These are phyloP conservation scores for Cercopithecus mona DNA, from an alignment of 2,113 vertebrate genomes.

Conservation along the genomic window DNA sequence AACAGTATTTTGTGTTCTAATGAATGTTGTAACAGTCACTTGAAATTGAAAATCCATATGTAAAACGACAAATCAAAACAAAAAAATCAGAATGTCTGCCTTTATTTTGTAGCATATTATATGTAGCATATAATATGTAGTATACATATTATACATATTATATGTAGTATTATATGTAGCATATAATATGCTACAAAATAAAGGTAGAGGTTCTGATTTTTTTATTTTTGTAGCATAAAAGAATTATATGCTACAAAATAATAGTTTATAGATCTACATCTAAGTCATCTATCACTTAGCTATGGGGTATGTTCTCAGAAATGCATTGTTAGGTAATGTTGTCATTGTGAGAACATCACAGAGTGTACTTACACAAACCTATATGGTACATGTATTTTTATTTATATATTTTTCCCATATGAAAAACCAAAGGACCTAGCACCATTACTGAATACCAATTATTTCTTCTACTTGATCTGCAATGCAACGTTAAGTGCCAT, in stretches of 20 bases:
- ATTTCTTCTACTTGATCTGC: background rate
- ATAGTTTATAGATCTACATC: background rate
- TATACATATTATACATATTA: no score
- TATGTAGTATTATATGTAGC: no score
- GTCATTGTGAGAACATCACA: background rate
- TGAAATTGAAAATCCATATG: background rate
- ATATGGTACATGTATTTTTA: background rate
- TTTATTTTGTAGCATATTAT: background rate
- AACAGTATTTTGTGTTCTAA: background rate
- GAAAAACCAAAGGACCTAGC: background rate
- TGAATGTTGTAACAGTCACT: background rate
- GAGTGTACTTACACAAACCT: background rate
- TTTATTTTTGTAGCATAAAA: background rate
- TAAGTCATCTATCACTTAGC: background rate
- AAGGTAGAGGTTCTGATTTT: background rate
- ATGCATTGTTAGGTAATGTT: background rate
- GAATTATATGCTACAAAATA: background rate
- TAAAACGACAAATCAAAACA: background rate
- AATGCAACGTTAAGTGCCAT: background rate
- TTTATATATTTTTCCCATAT: background rate
- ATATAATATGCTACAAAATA: background rate
- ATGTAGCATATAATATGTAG: no score
- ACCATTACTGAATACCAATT: background rate
- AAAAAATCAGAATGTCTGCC: background rate
- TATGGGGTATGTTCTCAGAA: background rate